phyloP scores from a whole-genome alignment of 2,888 invertebrate species.

The Cryptus viduatorius region DNA sequence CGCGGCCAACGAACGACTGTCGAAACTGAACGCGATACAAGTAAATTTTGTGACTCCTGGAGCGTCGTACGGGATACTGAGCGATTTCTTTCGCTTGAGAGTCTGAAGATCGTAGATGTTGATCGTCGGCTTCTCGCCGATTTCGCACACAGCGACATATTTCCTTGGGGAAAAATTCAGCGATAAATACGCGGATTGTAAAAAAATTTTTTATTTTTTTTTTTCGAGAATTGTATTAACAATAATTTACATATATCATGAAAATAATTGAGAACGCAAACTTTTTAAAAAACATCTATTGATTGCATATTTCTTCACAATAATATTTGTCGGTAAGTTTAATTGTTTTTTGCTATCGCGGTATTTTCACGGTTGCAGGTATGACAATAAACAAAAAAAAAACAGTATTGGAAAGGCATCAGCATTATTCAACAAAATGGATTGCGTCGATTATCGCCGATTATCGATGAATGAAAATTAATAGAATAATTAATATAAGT shows the following conservation, averaged over 20 bases:
- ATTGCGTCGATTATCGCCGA: too few relatives aligned
- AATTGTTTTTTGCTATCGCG: not conserved
- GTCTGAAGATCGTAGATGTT: conserved; percentile 91
- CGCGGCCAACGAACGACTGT: conserved; percentile 92
- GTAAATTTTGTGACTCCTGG: conserved; percentile 88
- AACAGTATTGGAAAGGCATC: not conserved
- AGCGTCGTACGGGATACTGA: conserved; percentile 88
- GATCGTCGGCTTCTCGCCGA: conserved; percentile 88
- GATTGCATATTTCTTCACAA: not conserved
- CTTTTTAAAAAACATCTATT: not conserved
- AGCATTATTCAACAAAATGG: not conserved
- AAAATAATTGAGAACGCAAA: too few relatives aligned
- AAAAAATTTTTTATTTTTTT: not conserved
- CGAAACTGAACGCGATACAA: conserved; percentile 92
- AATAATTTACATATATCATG: not conserved
- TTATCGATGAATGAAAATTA: too few relatives aligned
- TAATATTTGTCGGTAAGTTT: not conserved
- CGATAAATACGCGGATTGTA: not conserved
- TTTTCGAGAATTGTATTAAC: not conserved
- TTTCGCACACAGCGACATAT: conserved; percentile 88
- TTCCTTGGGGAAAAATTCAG: conserved; percentile 85
- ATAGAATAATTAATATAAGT: too few relatives aligned
- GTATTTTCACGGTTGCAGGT: not conserved
- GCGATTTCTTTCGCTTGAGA: conserved; percentile 89
- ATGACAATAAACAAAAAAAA: too few relatives aligned